A percentile compares a stretch with the other conserved stretches of the same genome.
Conservation (phyloP, 1,140 invertebrate genomes). For the Armadillidium nasatum region DNA sequence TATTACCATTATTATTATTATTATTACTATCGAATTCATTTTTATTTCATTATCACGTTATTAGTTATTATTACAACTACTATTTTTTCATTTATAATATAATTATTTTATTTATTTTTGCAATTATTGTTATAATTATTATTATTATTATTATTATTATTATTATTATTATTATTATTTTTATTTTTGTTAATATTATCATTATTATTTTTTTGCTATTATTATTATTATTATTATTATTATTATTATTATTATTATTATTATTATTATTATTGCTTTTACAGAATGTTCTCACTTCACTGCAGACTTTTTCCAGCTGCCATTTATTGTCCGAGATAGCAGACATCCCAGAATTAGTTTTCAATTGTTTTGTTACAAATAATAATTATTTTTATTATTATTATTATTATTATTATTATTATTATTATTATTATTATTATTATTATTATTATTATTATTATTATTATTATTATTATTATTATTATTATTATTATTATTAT, state of each 20-base stretch:
- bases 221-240: not conserved
- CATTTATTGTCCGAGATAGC: not conserved
- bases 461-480: not conserved
- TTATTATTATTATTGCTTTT: not conserved
- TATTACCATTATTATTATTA: not conserved
- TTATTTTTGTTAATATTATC: not conserved
- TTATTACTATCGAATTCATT: not conserved
- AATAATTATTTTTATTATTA: not conserved
- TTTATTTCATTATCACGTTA: no score
- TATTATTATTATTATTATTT: not conserved
- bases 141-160: no score
- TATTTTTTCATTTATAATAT: no score
- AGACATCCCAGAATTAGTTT: not conserved
- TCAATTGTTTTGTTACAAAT: not conserved
- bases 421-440: conserved; percentile 6
- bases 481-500: conserved; percentile 15
- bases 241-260: not conserved
- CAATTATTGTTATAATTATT: not conserved
- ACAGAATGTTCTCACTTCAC: not conserved
- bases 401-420: conserved; percentile 6
- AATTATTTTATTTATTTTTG: not conserved
- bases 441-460: no score
- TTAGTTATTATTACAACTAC: no score
- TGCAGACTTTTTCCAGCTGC: not conserved
- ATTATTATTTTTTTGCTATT: not conserved